Evolutionary conservation across 2,797 vertebrate species (phyloP), one percentile per base, ranked within the genome.

Genomic region (Epinephelus malabaricus): DNA sequence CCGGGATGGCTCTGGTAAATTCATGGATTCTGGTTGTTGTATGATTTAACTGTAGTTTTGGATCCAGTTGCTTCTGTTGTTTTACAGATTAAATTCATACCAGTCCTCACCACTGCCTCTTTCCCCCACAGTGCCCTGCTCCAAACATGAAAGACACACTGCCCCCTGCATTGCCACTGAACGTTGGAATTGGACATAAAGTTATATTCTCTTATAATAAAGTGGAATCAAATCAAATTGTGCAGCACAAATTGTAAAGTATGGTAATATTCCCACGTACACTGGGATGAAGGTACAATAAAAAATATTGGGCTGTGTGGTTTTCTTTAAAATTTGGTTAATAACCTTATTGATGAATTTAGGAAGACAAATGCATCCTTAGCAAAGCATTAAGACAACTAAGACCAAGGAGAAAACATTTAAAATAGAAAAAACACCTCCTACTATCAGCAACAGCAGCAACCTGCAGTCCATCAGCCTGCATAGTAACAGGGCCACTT

Each of bases 391-490:
- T 38, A 23, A 25, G 6, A 7, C 12, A 30, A 9, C 2, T 18
- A 4, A 30, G 6, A 38, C 34, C n/a, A 55, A 21, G 14, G n/a
- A 40, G 10, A 51, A 65, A 21, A 67, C 1, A 38, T 40, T 13
- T 38, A 45, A n/a, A 45, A 19, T 1, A n/a, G 23, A 25, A 53
- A 69, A 25, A 47, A 1, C n/a, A 21, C 11, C 8, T 59, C 7
- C 40, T 25, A 5, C 21, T 1, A 43, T 34, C 34, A 34, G 34
- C 19, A 58, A 45, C 14, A 23, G 19, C n/a, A 30, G 19, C 18
- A 27, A 10, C 0, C 13, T 18, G 1, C 68, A 69, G 25, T 69
- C 34, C 68, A 18, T 62, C 61, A 63, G 49, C 59, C 65, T 73
- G 53, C 58, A 62, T 13, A 0, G 59, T 6, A 27, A 58, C 19